Evolutionary conservation across 2,113 vertebrate genomes (phyloP).

Genomic region (Pelvicachromis taeniatus): DNA sequence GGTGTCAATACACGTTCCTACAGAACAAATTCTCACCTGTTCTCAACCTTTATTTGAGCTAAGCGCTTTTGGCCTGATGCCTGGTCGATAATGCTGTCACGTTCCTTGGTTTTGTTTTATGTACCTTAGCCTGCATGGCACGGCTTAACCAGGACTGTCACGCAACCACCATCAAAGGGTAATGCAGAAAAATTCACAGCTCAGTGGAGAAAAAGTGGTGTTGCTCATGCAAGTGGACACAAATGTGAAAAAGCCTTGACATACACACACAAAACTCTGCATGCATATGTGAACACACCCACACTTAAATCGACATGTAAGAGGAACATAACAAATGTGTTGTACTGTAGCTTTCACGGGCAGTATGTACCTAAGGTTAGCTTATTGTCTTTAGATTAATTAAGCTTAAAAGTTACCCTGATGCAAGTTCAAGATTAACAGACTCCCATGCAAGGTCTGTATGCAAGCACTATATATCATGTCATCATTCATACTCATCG

Average conservation of each 20-base stretch:
- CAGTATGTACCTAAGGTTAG: neutral
- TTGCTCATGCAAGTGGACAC: constrained; percentile 15
- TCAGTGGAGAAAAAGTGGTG: constrained; percentile 25
- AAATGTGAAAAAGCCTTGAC: neutral
- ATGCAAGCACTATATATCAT: neutral
- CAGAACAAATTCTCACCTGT: constrained; percentile 13
- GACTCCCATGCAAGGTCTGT: neutral
- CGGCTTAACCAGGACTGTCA: neutral
- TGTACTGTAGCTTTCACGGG: neutral
- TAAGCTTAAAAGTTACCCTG: neutral
- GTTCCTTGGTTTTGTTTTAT: neutral
- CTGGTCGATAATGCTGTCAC: neutral
- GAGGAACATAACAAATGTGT: neutral
- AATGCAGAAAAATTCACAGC: constrained; percentile 40
- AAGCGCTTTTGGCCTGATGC: neutral
- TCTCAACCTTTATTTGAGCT: constrained; percentile 13
- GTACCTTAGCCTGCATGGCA: neutral
- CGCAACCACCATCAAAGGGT: constrained; percentile 24
- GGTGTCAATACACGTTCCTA: constrained; percentile 20
- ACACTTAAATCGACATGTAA: neutral
- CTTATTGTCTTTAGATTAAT: neutral
- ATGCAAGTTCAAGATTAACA: neutral
- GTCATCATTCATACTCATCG: neutral
- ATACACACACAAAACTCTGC: neutral
- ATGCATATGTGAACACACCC: neutral